Evolutionary conservation across 1,140 invertebrate genomes (phyloP).

Genomic region (Micrasema minimum): DNA sequence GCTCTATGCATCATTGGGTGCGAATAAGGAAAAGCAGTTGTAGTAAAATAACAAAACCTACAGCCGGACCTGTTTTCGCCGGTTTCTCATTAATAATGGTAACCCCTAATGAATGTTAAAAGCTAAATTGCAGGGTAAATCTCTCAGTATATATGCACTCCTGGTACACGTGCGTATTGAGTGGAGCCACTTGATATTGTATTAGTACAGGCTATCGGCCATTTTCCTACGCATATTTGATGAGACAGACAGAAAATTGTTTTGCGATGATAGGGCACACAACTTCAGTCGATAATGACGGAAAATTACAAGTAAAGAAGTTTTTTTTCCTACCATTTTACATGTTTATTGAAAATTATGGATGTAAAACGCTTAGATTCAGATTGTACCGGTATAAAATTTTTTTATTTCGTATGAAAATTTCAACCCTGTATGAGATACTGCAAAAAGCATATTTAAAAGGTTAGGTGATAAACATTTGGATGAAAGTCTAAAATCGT

Average conservation of each 20-base stretch:
- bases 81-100: conserved; percentile 23
- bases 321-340: background rate
- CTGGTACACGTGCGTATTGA: conserved; percentile 10
- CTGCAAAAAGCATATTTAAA: too few relatives aligned
- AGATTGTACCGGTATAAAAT: too few relatives aligned
- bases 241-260: conserved; percentile 6
- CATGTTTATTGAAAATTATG: too few relatives aligned
- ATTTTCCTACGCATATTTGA: conserved; percentile 32
- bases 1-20: too few relatives aligned
- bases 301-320: conserved; percentile 15
- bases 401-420: too few relatives aligned
- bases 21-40: too few relatives aligned
- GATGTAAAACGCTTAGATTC: too few relatives aligned
- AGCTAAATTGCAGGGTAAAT: conserved; percentile 9
- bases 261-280: conserved; percentile 13
- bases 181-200: background rate
- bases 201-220: conserved; percentile 2
- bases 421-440: too few relatives aligned
- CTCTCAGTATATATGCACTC: background rate
- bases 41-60: too few relatives aligned
- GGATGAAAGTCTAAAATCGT: too few relatives aligned
- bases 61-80: too few relatives aligned
- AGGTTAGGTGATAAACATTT: too few relatives aligned
- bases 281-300: conserved; percentile 1
- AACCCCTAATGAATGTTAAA: conserved; percentile 24